phyloP scores from a whole-genome alignment of 2,797 vertebrate genomes.

The Protosalanx chinensis region DNA sequence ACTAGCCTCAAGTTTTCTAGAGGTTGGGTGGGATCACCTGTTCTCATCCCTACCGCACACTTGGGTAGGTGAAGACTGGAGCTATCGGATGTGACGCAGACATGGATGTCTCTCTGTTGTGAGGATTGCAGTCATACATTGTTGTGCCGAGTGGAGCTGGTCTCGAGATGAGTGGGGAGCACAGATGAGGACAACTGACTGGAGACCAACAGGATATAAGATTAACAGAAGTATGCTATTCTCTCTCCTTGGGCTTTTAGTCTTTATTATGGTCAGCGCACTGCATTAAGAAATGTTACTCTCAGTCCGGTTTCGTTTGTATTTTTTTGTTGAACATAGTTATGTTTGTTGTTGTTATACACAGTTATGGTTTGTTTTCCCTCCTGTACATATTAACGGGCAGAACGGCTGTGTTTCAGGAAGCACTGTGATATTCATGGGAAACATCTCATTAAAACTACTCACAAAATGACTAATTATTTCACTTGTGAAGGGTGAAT shows the following conservation, averaged over 20 bases:
- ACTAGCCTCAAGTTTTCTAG: not conserved
- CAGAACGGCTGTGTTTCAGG: conserved; percentile 59
- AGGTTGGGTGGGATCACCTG: not conserved
- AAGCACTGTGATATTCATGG: conserved; percentile 82
- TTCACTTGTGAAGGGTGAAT: not conserved
- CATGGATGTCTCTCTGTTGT: not conserved
- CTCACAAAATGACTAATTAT: not conserved
- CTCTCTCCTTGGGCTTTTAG: conserved; percentile 17
- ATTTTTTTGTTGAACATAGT: conserved; percentile 33
- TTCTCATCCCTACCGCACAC: not conserved
- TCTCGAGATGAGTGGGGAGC: conserved; percentile 17
- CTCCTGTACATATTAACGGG: conserved; percentile 36
- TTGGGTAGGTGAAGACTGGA: not conserved
- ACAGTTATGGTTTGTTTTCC: conserved; percentile 44
- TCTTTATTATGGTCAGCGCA: conserved; percentile 37
- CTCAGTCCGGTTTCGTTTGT: conserved; percentile 17
- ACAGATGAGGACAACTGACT: conserved; percentile 1
- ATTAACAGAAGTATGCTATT: not conserved
- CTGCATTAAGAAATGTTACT: conserved; percentile 32
- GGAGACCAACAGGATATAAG: conserved; percentile 14
- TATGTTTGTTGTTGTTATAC: conserved; percentile 78
- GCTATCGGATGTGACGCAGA: not conserved
- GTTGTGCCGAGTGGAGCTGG: conserved; percentile 4
- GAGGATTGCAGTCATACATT: conserved; percentile 7
- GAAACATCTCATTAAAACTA: conserved; percentile 23